Evolutionary conservation across 2,888 invertebrate species (phyloP).

Genomic region (Darwinula stevensoni): DNA sequence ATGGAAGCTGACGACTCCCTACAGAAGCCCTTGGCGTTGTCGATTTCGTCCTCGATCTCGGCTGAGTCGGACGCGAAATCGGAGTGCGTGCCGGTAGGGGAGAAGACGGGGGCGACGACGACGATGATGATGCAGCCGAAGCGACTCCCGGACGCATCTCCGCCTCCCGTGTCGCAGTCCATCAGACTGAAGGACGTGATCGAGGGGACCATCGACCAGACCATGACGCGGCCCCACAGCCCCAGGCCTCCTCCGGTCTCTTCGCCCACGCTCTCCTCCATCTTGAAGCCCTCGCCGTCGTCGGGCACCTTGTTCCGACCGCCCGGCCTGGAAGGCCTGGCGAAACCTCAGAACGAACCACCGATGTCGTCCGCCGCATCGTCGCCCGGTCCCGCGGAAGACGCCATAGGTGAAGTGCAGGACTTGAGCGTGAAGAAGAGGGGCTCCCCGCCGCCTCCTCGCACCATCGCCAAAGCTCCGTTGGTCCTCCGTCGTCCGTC

Average conservation of each 20-base stretch:
- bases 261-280: not conserved
- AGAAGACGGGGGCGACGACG: no score
- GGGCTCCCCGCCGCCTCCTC: slow-evolving; percentile 17
- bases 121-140: no score
- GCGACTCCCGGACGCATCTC: no score
- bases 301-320: no score
- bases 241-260: not conserved
- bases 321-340: no score
- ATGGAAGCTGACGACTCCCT: no score
- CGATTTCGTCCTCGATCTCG: no score
- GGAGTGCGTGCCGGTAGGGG: no score
- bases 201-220: not conserved
- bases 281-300: no score
- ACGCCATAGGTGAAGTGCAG: slow-evolving; percentile 5
- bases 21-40: no score
- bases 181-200: slow-evolving; percentile 1
- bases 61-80: no score
- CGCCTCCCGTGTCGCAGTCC: no score
- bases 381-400: not conserved
- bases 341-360: not conserved
- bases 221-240: not conserved
- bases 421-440: slow-evolving; percentile 4
- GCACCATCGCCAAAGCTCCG: slow-evolving; percentile 15
- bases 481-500: slow-evolving; percentile 1
- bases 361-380: slow-evolving; percentile 1